Evolutionary conservation across 2,888 invertebrate species (phyloP).

Genomic region (Nemotelus nigrinus): DNA sequence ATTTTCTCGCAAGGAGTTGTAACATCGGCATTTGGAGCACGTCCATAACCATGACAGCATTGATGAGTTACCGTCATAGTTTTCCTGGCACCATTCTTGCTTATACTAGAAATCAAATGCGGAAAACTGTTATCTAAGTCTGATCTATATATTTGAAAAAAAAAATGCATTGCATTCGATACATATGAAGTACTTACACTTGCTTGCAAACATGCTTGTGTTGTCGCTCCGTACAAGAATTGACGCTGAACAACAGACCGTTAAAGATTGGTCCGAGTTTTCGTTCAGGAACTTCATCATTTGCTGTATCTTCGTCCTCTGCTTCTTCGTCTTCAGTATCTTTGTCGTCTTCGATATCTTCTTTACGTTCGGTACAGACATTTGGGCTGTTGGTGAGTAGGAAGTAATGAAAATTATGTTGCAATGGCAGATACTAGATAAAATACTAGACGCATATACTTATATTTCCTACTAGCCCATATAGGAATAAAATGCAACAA

Average conservation of each 20-base stretch:
- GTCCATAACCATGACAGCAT: slow-evolving; percentile 75
- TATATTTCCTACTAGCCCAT: background rate
- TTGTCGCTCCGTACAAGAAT: slow-evolving; percentile 63
- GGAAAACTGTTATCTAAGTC: too few relatives aligned
- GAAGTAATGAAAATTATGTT: background rate
- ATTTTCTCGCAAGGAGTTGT: slow-evolving; percentile 67
- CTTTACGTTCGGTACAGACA: slow-evolving; percentile 71
- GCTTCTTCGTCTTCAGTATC: slow-evolving; percentile 53
- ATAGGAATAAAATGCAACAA: too few relatives aligned
- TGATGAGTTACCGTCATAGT: slow-evolving; percentile 72
- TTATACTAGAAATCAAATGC: slow-evolving; percentile 63
- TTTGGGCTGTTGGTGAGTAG: slow-evolving; percentile 66
- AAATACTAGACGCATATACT: background rate
- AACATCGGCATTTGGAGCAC: slow-evolving; percentile 62
- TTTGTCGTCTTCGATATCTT: slow-evolving; percentile 59
- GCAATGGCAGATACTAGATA: background rate
- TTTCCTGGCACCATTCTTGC: slow-evolving; percentile 70
- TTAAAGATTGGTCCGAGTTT: slow-evolving; percentile 57
- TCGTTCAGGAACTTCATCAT: slow-evolving; percentile 52
- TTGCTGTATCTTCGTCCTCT: slow-evolving; percentile 54
- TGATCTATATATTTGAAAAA: too few relatives aligned
- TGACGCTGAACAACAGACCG: slow-evolving; percentile 63
- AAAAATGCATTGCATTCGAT: slow-evolving; percentile 33
- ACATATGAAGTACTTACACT: slow-evolving; percentile 61
- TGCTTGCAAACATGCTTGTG: slow-evolving; percentile 64